Evolutionary conservation across 1,140 invertebrate species (phyloP).

Genomic region (Papilio dardanus): DNA sequence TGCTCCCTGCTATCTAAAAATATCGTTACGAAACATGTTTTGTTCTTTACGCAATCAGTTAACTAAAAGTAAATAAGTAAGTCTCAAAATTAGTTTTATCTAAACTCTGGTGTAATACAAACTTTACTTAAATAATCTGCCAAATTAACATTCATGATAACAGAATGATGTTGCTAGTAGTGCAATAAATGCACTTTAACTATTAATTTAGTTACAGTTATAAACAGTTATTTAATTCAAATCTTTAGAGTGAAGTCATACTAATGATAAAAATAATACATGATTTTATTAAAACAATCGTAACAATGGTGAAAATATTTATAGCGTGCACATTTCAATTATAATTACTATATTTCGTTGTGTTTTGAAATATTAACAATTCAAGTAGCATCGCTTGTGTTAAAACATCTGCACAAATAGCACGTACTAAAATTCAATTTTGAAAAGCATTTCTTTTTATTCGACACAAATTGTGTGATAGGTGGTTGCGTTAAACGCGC

Average conservation of each 20-base stretch:
- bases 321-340: background rate
- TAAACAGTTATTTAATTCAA: too few species aligned
- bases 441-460: background rate
- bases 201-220: too few species aligned
- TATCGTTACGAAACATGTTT: background rate
- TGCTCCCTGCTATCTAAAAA: background rate
- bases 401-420: background rate
- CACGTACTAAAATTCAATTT: conserved; percentile 13
- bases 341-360: background rate
- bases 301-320: conserved; percentile 13
- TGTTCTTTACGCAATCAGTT: background rate
- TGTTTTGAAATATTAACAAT: background rate
- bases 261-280: background rate
- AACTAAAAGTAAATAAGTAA: background rate
- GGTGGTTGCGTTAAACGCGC: conserved; percentile 25
- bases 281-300: conserved; percentile 17
- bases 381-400: background rate
- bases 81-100: background rate
- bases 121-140: background rate
- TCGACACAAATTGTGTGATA: conserved; percentile 7
- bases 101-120: background rate
- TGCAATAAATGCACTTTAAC: too few species aligned
- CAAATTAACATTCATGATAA: background rate
- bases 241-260: too few species aligned
- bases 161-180: too few species aligned